These are phyloP conservation scores for Geotrypetes seraphini DNA, from an alignment of 2,797 vertebrate species.

Conservation along the genomic window DNA sequence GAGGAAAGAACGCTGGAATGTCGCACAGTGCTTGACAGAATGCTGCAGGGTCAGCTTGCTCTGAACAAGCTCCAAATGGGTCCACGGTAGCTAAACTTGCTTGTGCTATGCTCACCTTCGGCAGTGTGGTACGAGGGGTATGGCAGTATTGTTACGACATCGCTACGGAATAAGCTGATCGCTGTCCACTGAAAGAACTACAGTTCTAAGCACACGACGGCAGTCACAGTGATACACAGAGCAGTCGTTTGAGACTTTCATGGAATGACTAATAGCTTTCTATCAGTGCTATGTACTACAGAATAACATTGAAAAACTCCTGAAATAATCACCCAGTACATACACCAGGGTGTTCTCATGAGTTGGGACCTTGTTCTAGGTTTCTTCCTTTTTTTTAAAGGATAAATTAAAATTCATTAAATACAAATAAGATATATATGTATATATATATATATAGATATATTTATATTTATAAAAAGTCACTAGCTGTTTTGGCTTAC, in stretches of 20 bases:
- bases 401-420: conserved; percentile 78
- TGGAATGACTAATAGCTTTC: conserved; percentile 97
- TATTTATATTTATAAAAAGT: too few relatives aligned
- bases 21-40: conserved; percentile 97
- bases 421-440: conserved; percentile 75
- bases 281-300: conserved; percentile 97
- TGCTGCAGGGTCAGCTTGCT: conserved; percentile 74
- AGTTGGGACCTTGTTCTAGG: conserved; percentile 72
- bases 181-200: conserved; percentile 94
- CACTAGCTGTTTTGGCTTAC: conserved; percentile 74
- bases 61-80: conserved; percentile 48
- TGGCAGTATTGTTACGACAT: conserved; percentile 85
- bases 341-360: conserved; percentile 87
- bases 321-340: conserved; percentile 87
- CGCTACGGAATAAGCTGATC: conserved; percentile 87
- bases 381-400: conserved; percentile 76
- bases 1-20: too few relatives aligned
- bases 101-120: conserved; percentile 58
- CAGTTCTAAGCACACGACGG: conserved; percentile 93
- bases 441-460: too few relatives aligned
- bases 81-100: conserved; percentile 56
- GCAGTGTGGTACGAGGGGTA: conserved; percentile 85
- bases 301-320: conserved; percentile 93
- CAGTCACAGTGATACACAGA: conserved; percentile 99
- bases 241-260: conserved; percentile 89